These are phyloP conservation scores for Rhea americana DNA, from an alignment of 2,113 vertebrate genomes.

Conservation along the genomic window DNA sequence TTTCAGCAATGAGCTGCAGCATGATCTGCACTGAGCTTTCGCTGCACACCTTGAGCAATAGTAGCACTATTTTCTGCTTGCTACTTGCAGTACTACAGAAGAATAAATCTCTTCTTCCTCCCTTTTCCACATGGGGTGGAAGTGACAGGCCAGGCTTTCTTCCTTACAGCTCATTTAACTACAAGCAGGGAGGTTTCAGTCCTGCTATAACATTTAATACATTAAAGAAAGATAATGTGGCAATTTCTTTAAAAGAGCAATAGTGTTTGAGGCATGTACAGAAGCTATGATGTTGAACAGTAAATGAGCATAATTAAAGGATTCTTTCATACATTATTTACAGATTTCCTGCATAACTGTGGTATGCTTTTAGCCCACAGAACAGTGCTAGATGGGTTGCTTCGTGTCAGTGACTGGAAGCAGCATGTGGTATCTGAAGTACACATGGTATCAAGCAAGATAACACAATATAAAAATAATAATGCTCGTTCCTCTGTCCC, in stretches of 20 bases:
- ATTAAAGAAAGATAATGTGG: background rate
- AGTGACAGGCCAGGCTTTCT: background rate
- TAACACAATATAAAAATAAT: background rate
- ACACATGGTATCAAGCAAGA: accelerated
- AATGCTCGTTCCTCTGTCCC: background rate
- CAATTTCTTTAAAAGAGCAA: background rate
- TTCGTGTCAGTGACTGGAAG: background rate
- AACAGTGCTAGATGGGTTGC: background rate
- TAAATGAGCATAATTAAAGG: background rate
- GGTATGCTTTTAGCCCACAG: background rate
- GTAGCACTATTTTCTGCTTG: background rate
- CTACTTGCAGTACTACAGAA: background rate
- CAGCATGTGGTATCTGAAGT: background rate
- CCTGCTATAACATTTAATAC: background rate
- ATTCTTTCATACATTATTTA: background rate
- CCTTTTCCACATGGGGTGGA: background rate
- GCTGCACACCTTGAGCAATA: background rate
- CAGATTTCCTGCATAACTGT: background rate
- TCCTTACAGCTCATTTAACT: background rate
- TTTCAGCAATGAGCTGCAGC: background rate
- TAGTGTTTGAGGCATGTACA: background rate
- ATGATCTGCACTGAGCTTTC: background rate
- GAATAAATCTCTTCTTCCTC: background rate
- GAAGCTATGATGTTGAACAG: background rate
- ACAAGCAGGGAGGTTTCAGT: background rate